A percentile compares a stretch with the other conserved stretches of the same genome.
These are phyloP conservation scores for Penaeus japonicus DNA, from an alignment of 1,140 invertebrate species.

Conservation along the genomic window DNA sequence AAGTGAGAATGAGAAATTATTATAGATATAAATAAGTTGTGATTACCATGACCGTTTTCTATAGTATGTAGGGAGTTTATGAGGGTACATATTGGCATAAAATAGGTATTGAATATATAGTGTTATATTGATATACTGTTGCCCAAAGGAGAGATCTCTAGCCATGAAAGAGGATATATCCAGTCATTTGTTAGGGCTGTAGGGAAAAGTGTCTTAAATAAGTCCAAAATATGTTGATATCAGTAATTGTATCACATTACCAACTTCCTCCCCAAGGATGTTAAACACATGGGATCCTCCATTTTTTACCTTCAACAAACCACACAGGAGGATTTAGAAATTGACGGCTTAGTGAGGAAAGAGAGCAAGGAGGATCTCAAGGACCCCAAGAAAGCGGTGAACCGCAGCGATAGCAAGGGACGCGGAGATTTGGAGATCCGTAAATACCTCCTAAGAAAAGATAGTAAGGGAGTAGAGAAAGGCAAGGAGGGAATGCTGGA, in stretches of 20 bases:
- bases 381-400: background rate
- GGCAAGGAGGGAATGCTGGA: background rate
- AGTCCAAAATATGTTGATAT: background rate
- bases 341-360: background rate
- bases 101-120: no score
- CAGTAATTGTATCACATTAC: slow-evolving; percentile 8
- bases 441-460: slow-evolving; percentile 29
- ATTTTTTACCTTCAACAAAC: slow-evolving; percentile 10
- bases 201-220: background rate
- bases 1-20: background rate
- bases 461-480: slow-evolving; percentile 6
- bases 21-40: background rate
- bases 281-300: background rate
- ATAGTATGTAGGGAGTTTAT: no score
- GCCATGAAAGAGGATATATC: no score
- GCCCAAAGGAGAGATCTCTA: no score
- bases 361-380: slow-evolving; percentile 10
- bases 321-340: background rate
- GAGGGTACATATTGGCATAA: no score
- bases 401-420: slow-evolving; percentile 36
- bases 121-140: no score
- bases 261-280: slow-evolving; percentile 24
- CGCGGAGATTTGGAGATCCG: slow-evolving; percentile 26
- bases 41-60: no score
- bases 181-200: no score